phyloP scores from a whole-genome alignment of 2,113 vertebrate genomes.

The Sigmodon hispidus region DNA sequence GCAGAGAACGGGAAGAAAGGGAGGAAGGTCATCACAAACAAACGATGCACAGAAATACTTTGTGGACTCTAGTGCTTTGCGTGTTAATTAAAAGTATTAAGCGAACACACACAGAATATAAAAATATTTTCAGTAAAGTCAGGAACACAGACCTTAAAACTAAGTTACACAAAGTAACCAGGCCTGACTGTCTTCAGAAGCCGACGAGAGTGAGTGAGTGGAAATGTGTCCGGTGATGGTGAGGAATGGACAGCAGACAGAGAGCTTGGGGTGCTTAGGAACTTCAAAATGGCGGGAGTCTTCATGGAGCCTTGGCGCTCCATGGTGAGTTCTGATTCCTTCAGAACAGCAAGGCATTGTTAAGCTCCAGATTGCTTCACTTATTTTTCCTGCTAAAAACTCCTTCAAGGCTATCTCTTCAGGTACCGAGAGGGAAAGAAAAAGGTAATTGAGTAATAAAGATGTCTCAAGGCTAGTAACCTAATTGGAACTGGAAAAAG shows the following conservation, averaged over 20 bases:
- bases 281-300: not conserved
- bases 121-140: not conserved
- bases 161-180: not conserved
- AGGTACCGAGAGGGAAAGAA: constrained; percentile 69
- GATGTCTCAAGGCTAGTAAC: constrained; percentile 80
- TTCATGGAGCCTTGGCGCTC: not conserved
- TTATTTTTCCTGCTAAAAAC: constrained; percentile 59
- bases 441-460: constrained; percentile 79
- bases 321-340: not conserved
- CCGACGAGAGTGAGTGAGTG: not conserved
- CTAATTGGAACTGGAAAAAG: constrained; percentile 82
- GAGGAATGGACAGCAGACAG: not conserved
- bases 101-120: not conserved
- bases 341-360: constrained; percentile 42
- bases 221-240: not conserved
- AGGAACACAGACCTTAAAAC: not conserved
- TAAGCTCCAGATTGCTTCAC: constrained; percentile 59
- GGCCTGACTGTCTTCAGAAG: not conserved
- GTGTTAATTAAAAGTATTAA: not conserved
- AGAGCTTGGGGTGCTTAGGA: not conserved
- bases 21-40: not conserved
- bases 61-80: not conserved
- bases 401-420: constrained; percentile 68
- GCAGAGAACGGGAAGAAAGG: not conserved
- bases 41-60: not conserved